Evolutionary conservation across 1,140 invertebrate genomes (phyloP).

Genomic region (Proctacanthus coquilletti): DNA sequence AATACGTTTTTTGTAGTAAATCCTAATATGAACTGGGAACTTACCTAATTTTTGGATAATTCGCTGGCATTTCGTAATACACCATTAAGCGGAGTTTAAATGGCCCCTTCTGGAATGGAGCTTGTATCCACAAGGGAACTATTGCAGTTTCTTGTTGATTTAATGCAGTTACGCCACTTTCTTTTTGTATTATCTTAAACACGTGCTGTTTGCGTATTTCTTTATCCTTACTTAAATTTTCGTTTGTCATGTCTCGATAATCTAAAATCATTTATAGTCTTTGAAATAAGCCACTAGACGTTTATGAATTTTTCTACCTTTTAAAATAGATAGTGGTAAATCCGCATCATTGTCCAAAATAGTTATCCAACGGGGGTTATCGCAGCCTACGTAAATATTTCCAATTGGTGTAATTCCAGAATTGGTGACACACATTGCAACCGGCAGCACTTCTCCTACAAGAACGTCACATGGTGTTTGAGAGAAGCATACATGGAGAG

Average conservation of each 20-base stretch:
- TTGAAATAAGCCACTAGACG: conserved; percentile 13
- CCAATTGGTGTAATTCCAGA: conserved; percentile 43
- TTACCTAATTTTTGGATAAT: conserved; percentile 31
- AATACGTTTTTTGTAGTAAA: too few relatives aligned
- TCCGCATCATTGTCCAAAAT: conserved; percentile 35
- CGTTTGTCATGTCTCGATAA: conserved; percentile 21
- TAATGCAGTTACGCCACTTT: conserved; percentile 26
- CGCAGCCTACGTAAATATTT: conserved; percentile 41
- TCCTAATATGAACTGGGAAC: conserved; percentile 9
- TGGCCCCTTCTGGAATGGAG: conserved; percentile 43
- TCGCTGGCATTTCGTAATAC: conserved; percentile 48
- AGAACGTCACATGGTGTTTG: conserved; percentile 46
- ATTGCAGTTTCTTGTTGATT: conserved; percentile 39
- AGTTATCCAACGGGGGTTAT: conserved; percentile 37
- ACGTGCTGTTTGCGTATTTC: conserved; percentile 34
- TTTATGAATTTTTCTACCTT: conserved; percentile 15
- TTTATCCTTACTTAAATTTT: conserved; percentile 30
- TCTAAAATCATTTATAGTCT: too few relatives aligned
- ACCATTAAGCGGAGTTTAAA: conserved; percentile 51
- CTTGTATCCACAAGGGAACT: conserved; percentile 49
- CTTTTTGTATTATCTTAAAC: conserved; percentile 28
- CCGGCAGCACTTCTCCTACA: conserved; percentile 49
- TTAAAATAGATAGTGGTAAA: conserved; percentile 19
- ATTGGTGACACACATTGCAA: conserved; percentile 48
- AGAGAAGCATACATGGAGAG: conserved; percentile 54